Evolutionary conservation across 2,113 vertebrate genomes (phyloP), one percentile per base, ranked within the genome.

Genomic region (Opisthocomus hoazin): DNA sequence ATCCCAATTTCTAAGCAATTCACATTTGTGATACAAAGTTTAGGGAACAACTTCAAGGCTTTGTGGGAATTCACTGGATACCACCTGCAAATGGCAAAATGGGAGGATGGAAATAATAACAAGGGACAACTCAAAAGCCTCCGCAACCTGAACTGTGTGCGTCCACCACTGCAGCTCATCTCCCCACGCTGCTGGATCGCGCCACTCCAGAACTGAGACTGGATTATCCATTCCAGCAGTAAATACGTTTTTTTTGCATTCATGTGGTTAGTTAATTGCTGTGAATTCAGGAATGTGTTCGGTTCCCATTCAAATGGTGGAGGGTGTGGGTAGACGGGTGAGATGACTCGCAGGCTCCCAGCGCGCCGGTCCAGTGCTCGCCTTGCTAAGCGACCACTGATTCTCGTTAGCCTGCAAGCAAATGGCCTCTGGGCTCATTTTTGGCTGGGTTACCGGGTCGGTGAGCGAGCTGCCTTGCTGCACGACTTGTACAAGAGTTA

Each of bases 1-100:
- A 6, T 10, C n/a, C 21, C 15, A 1, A 6, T 2, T 48, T 23
- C 12, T 3, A 13, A 50, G 5, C 27, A 23, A 0, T 4, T 29
- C 21, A 7, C 6, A 2, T 50, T 10, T 9, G 16, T 4, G 50
- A 12, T 20, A 4, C 1, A 1, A 17, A 22, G 12, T 4, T 64
- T 6, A 5, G 50, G 61, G 45, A 66, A 15, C 37, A 18, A 5
- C 43, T 22, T 23, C 14, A 10, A 54, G 41, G 24, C 27, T 37
- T 6, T 9, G n/a, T 70, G n/a, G 29, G 56, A 48, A 14, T 71
- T 34, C 22, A 23, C 29, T 21, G 11, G 32, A 6, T 43, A 8
- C 45, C 11, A 29, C 15, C 29, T 24, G 15, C 39, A 36, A n/a
- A 46, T n/a, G 24, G 39, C 10, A 48, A n/a, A 54, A 54, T 19